These are phyloP conservation scores for Drosophila nigromelanica DNA, from an alignment of 1,140 invertebrate species.

Conservation along the genomic window DNA sequence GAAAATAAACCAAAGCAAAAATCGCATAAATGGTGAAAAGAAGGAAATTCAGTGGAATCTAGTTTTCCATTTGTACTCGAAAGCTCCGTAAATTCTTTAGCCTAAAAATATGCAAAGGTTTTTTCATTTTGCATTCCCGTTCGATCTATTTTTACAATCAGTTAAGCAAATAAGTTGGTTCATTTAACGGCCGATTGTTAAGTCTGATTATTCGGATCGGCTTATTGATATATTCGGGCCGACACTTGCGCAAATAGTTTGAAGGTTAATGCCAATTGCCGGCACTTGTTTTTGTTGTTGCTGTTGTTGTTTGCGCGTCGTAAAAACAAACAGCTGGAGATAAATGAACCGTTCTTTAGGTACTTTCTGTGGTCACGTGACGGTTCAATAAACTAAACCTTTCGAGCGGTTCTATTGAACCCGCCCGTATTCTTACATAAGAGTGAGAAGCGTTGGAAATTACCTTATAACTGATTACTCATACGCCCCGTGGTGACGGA, in stretches of 20 bases:
- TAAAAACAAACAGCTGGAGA: constrained; percentile 30
- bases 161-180: constrained; percentile 35
- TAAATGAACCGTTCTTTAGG: constrained; percentile 25
- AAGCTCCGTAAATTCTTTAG: constrained; percentile 9
- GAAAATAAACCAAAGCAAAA: background rate
- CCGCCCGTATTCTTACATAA: constrained; percentile 10
- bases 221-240: constrained; percentile 25
- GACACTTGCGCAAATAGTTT: constrained; percentile 58
- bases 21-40: background rate
- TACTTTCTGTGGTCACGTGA: constrained; percentile 53
- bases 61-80: background rate
- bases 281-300: constrained; percentile 24
- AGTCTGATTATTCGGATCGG: constrained; percentile 30
- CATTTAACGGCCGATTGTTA: constrained; percentile 46
- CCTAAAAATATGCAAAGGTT: constrained; percentile 39
- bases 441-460: background rate
- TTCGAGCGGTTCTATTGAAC: background rate
- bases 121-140: background rate
- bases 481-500: constrained; percentile 12
- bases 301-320: constrained; percentile 35
- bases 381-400: constrained; percentile 46
- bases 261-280: constrained; percentile 62
- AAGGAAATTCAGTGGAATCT: background rate
- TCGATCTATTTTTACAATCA: constrained; percentile 35
- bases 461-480: constrained; percentile 7